Evolutionary conservation across 2,888 invertebrate species (phyloP), one percentile per base, ranked within the genome.

Genomic region (Amorpha juglandis): DNA sequence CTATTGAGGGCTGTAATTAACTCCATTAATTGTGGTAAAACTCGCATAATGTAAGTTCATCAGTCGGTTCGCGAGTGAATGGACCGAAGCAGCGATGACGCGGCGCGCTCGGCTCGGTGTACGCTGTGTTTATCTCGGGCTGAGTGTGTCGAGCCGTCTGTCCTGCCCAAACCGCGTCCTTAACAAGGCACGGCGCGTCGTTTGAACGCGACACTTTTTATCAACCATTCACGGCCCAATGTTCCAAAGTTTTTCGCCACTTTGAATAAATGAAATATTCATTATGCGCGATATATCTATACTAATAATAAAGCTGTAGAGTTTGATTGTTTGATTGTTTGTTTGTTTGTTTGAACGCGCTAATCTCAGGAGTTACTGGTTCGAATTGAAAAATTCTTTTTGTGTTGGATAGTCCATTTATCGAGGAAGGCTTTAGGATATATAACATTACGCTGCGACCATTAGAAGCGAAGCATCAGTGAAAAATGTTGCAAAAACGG

Each of bases 191-290:
- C 81, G 78, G 76, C 74, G 73, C 74, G 74, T 78, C 80, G 78
- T 83, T 78, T 78, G 83, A 81, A 81, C 79, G 82, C 79, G 72
- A 70, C 69, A 69, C 74, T 89, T 89, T 89, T 89, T 89, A 82
- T 68, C 42, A 51, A 64, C 42, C 33, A 8, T 67, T 65, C 64
- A 48, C 64, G 67, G 67, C 71, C 69, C 76, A 75, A 75, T 78
- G 76, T 79, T 77, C 72, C 71, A 72, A 69, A 71, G 72, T 84
- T 88, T 87, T 87, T 86, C 76, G 73, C 67, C 73, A 72, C 79
- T 86, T 86, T 86, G 80, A 87, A 86, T 87, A 87, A 83, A 88
- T 88, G 83, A 86, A 89, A 90, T 85, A 91, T 91, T 88, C 86
- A 90, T 87, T 75, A 74, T 76, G 76, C 78, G 77, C 78, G 75